phyloP scores from a whole-genome alignment of 2,888 invertebrate species.

The Hybos culiciformis region DNA sequence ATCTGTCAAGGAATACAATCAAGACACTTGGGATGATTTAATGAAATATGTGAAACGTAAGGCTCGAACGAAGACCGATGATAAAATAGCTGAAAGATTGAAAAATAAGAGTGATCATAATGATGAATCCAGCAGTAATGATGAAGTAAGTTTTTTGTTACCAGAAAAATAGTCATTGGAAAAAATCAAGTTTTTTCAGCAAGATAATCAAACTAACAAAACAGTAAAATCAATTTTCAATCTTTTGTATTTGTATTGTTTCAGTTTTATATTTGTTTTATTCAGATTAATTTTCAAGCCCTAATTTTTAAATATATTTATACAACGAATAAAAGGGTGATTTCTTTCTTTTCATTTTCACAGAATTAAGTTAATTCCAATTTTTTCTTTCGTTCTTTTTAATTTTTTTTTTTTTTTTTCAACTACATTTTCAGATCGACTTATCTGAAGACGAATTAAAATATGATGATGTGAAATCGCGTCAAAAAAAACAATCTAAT shows the following conservation, averaged over 20 bases:
- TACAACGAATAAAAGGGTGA: no score
- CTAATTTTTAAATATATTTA: no score
- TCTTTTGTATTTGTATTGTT: no score
- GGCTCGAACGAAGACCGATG: conserved; percentile 67
- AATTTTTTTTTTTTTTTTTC: background rate
- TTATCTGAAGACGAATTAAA: conserved; percentile 68
- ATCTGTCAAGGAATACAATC: conserved; percentile 63
- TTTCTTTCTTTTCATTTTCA: background rate
- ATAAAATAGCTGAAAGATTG: conserved; percentile 57
- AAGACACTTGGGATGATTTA: conserved; percentile 68
- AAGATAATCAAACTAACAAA: no score
- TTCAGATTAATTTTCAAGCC: no score
- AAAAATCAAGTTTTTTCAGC: no score
- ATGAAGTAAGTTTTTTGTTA: conserved; percentile 22
- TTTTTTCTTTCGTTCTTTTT: background rate
- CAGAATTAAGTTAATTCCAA: background rate
- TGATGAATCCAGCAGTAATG: conserved; percentile 39
- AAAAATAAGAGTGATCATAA: conserved; percentile 37
- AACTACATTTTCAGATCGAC: conserved; percentile 36
- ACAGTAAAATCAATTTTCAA: no score
- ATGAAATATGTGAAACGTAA: conserved; percentile 68
- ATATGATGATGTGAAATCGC: conserved; percentile 53
- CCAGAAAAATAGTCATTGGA: no score
- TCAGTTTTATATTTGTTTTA: no score
- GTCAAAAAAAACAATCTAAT: conserved; percentile 46